Conservation (phyloP, 2,888 invertebrate species). For the Monopis laevigella region DNA sequence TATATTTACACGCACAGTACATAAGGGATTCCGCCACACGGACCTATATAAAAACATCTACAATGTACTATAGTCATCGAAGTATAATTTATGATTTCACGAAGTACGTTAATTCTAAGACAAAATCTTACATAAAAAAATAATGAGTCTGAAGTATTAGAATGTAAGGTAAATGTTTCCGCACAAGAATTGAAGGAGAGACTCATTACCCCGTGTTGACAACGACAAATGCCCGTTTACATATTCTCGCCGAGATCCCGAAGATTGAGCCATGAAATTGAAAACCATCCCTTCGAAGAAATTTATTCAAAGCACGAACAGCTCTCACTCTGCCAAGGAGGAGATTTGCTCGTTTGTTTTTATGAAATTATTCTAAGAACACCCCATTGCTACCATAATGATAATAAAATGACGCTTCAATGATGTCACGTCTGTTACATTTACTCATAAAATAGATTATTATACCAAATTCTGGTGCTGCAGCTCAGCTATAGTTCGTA, state of each 20-base stretch:
- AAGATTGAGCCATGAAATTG: conserved; percentile 67
- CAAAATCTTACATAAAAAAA: too few relatives aligned
- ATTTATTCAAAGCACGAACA: conserved; percentile 65
- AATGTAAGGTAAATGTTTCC: too few relatives aligned
- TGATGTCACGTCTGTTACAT: conserved; percentile 6
- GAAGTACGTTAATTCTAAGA: too few relatives aligned
- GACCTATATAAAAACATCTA: too few relatives aligned
- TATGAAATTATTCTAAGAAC: conserved; percentile 62
- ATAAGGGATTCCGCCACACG: too few relatives aligned
- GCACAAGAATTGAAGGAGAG: conserved; percentile 38
- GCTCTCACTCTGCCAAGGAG: conserved; percentile 53
- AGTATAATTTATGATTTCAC: too few relatives aligned
- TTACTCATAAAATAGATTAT: neutral
- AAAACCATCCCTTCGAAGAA: conserved; percentile 66
- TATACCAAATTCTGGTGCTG: too few relatives aligned
- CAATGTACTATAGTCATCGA: too few relatives aligned
- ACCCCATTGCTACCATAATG: conserved; percentile 31
- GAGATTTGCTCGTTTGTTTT: conserved; percentile 65
- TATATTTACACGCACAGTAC: too few relatives aligned
- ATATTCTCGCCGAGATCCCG: conserved; percentile 62
- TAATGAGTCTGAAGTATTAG: too few relatives aligned
- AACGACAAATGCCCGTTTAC: conserved; percentile 65
- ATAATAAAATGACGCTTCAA: conserved; percentile 12
- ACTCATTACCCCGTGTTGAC: conserved; percentile 64
- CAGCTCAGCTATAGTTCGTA: too few relatives aligned